These are phyloP conservation scores for Macrobrachium nipponense DNA, from an alignment of 1,140 invertebrate genomes.

Conservation along the genomic window DNA sequence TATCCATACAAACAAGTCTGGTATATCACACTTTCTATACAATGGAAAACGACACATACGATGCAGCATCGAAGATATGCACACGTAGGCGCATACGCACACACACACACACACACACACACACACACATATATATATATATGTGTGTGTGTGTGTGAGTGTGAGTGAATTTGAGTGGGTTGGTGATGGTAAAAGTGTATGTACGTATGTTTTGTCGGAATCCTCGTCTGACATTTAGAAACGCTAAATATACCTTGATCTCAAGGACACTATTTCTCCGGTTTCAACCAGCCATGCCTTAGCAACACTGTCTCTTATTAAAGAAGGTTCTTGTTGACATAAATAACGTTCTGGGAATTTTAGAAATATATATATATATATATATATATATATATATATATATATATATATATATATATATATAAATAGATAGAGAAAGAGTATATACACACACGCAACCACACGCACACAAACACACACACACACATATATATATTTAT, in stretches of 20 bases:
- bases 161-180: background rate
- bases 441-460: too few relatives aligned
- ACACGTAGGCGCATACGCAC: background rate
- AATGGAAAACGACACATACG: background rate
- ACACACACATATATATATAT: background rate
- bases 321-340: too few relatives aligned
- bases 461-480: too few relatives aligned
- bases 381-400: slow-evolving; percentile 13
- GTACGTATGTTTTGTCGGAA: background rate
- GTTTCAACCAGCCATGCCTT: background rate
- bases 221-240: too few relatives aligned
- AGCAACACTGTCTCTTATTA: too few relatives aligned
- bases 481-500: too few relatives aligned
- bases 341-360: too few relatives aligned
- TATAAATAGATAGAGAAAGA: background rate
- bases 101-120: background rate
- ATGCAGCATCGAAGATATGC: background rate
- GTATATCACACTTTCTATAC: background rate
- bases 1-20: too few relatives aligned
- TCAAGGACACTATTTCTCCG: background rate
- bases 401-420: slow-evolving; percentile 9
- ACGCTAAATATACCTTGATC: background rate
- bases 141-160: background rate
- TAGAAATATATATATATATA: slow-evolving; percentile 9
- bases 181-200: background rate